Percentiles rank a stretch among this genome's conserved stretches.
Conservation (phyloP, 2,797 vertebrate genomes). For the Sphenodon punctatus region DNA sequence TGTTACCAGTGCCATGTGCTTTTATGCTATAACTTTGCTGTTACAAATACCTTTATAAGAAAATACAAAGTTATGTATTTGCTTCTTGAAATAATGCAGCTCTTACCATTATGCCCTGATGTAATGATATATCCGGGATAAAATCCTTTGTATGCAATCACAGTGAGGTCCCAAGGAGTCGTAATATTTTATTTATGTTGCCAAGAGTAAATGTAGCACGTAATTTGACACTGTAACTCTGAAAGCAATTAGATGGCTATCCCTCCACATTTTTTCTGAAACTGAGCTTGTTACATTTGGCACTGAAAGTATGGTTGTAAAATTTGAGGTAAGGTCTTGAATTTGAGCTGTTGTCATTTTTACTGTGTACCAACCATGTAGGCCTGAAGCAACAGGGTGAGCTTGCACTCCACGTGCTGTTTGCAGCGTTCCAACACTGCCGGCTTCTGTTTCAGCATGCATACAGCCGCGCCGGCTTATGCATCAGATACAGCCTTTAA, state of each 20-base stretch:
- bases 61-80: neutral
- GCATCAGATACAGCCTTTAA: too few species aligned
- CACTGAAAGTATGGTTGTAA: constrained; percentile 2
- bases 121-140: neutral
- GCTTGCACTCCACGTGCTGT: too few species aligned
- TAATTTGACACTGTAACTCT: constrained; percentile 31
- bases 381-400: too few species aligned
- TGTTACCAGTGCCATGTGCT: too few species aligned
- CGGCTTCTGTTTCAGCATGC: too few species aligned
- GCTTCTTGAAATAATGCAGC: neutral
- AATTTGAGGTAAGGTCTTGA: constrained; percentile 6
- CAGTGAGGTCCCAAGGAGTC: neutral
- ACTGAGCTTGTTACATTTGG: neutral
- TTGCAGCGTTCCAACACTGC: too few species aligned
- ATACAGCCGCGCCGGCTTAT: too few species aligned
- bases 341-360: constrained; percentile 34
- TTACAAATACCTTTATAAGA: neutral
- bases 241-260: neutral
- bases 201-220: neutral
- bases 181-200: too few species aligned
- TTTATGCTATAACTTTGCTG: neutral
- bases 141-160: neutral
- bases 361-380: too few species aligned
- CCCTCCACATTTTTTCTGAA: neutral
- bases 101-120: neutral